Percentiles rank a stretch among this genome's conserved stretches.
These are phyloP conservation scores for Bellardia bayeri DNA, from an alignment of 2,888 invertebrate species.

Conservation along the genomic window DNA sequence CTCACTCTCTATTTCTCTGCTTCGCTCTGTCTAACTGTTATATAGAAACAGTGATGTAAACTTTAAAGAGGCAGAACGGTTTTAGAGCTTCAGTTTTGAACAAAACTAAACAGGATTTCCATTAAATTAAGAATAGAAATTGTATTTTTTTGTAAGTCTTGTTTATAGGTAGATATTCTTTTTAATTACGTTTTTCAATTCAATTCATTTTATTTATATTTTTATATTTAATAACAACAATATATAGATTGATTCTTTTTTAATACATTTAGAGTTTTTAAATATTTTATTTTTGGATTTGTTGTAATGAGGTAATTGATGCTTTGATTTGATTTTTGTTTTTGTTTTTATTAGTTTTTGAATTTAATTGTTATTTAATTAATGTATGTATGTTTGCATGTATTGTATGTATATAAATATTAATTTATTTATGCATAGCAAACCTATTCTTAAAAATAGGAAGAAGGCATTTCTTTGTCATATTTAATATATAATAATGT, in stretches of 20 bases:
- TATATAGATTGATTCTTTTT: conserved; percentile 44
- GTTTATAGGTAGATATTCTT: conserved; percentile 25
- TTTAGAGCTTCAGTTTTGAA: neutral
- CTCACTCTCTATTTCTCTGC: no score
- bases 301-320: conserved; percentile 73
- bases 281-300: conserved; percentile 71
- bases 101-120: neutral
- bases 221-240: conserved; percentile 62
- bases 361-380: conserved; percentile 23
- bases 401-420: conserved; percentile 46
- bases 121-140: neutral
- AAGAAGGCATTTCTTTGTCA: conserved; percentile 70
- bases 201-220: conserved; percentile 6
- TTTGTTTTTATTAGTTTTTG: neutral
- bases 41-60: neutral
- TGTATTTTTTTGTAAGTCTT: conserved; percentile 42
- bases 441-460: conserved; percentile 72
- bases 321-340: conserved; percentile 69
- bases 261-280: conserved; percentile 58
- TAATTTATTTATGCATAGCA: conserved; percentile 58
- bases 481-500: conserved; percentile 26
- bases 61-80: neutral
- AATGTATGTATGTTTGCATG: neutral
- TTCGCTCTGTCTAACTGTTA: neutral
- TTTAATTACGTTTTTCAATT: conserved; percentile 11